Evolutionary conservation across 2,113 vertebrate species (phyloP), one percentile per base, ranked within the genome.

Genomic region (Nannospalax galili): DNA sequence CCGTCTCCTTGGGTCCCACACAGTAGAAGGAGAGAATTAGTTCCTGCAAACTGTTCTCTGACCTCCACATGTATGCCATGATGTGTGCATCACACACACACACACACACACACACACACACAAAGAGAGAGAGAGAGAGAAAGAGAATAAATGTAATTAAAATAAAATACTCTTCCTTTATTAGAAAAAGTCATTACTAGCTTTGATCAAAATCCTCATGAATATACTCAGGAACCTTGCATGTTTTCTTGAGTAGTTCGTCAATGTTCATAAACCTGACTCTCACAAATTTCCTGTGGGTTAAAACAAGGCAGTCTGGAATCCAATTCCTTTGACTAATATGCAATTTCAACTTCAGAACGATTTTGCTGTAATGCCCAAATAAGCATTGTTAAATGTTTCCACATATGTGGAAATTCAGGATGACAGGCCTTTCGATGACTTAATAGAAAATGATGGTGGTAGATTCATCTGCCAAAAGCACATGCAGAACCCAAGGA

Each of bases 281-380:
- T 90, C 93, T 93, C 26, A 45, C 28, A 22, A 56, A 65, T 93
- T 96, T 72, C 28, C 80, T 26, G 1, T 30, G 48, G 78, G 20
- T 40, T 80, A 17, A 67, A n/a, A 62, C 80, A 92, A 69, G 90
- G 79, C 74, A 79, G 60, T 77, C 84, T 95, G 75, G 78, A 95
- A 88, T 90, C 92, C 35, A 74, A 52, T 87, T 96, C 67, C 37
- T 94, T 52, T 88, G 85, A 84, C 72, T 96, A 81, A 86, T 94
- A 52, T 77, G 56, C 92, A 40, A 79, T 92, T 96, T 90, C 64
- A 94, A 79, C 30, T 70, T 48, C 48, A 72, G 60, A 30, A 90
- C 78, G 42, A 84, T 69, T 67, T 10, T 81, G 72, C 19, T 35
- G 2, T 69, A 89, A 84, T 94, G 62, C 73, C 78, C 42, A 92